Evolutionary conservation across 2,797 vertebrate species (phyloP).

Genomic region (Tiaroga cobitis): DNA sequence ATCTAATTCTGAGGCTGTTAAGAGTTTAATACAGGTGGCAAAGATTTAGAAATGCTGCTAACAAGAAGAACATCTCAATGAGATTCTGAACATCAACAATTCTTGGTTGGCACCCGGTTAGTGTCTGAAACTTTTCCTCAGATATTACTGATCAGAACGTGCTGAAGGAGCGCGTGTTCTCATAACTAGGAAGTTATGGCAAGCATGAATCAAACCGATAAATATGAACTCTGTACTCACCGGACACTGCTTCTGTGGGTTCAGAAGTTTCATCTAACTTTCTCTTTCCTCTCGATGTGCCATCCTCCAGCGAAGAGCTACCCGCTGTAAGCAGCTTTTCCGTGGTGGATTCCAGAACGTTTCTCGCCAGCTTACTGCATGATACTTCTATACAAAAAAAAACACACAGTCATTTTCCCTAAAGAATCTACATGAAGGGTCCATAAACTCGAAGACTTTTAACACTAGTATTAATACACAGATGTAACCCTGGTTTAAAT

Average conservation of each 20-base stretch:
- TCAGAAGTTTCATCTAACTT: slow-evolving; percentile 39
- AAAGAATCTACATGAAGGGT: neutral
- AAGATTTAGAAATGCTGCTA: neutral
- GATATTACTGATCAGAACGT: neutral
- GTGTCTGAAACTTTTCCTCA: neutral
- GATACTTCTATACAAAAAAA: neutral
- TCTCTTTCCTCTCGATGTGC: slow-evolving; percentile 55
- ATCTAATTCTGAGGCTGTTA: slow-evolving; percentile 46
- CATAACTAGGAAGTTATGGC: neutral
- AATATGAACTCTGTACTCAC: slow-evolving; percentile 20
- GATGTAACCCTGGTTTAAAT: neutral
- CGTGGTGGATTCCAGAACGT: neutral
- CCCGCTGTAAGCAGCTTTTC: slow-evolving; percentile 12
- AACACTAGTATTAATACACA: neutral
- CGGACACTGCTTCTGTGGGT: slow-evolving; percentile 55
- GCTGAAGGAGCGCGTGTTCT: neutral
- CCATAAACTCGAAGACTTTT: neutral
- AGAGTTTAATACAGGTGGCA: slow-evolving; percentile 10
- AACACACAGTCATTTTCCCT: neutral
- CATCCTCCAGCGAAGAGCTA: slow-evolving; percentile 49
- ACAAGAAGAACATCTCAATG: neutral
- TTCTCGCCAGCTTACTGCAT: slow-evolving; percentile 1
- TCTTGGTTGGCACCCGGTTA: neutral
- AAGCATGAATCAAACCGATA: neutral
- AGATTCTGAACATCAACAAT: neutral